Percentiles rank a stretch among this genome's conserved stretches.
phyloP scores from a whole-genome alignment of 1,140 invertebrate genomes.

The Drosophila pectinifera region DNA sequence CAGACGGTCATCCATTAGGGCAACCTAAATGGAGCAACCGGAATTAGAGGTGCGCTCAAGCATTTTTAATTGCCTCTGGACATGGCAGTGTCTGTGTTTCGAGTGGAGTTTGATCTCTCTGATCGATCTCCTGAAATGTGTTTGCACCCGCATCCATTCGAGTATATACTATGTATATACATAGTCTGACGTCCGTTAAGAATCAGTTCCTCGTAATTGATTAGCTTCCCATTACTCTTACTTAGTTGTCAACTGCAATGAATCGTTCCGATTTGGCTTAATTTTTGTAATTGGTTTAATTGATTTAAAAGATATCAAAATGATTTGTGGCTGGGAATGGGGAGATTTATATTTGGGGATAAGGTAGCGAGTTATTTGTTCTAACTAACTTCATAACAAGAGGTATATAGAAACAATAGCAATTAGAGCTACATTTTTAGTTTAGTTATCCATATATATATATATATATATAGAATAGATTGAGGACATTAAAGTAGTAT shows the following conservation, averaged over 20 bases:
- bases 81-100: conserved; percentile 25
- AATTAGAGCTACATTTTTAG: too few relatives aligned
- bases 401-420: too few relatives aligned
- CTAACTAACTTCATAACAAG: background rate
- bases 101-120: conserved; percentile 35
- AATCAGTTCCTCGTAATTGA: conserved; percentile 19
- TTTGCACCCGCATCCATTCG: conserved; percentile 31
- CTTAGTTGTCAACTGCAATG: conserved; percentile 12
- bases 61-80: conserved; percentile 53
- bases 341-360: background rate
- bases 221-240: conserved; percentile 11
- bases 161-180: background rate
- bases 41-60: background rate
- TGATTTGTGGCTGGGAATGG: background rate
- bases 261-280: conserved; percentile 7
- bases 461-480: too few relatives aligned
- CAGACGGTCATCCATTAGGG: conserved; percentile 45
- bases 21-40: conserved; percentile 28
- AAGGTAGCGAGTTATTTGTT: background rate
- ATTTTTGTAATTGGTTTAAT: conserved; percentile 10
- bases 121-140: conserved; percentile 15
- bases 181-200: background rate
- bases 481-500: too few relatives aligned
- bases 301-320: background rate
- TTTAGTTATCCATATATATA: too few relatives aligned